Conservation (phyloP, 2,888 invertebrate genomes). For the Drosophila barbarae region DNA sequence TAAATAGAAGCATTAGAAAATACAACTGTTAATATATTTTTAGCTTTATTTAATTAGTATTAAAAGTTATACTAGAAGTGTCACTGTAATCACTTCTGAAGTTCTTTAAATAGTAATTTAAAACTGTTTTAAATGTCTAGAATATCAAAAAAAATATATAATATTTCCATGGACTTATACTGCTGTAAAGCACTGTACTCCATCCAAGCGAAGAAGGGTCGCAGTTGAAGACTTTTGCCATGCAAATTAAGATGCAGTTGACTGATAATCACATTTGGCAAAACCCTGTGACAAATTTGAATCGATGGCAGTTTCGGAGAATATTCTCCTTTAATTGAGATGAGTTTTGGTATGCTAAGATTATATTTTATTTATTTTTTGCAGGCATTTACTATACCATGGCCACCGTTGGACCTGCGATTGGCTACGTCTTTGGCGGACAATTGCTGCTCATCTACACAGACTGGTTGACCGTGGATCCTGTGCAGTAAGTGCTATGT, state of each 20-base stretch:
- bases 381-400: slow-evolving; percentile 90
- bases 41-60: not conserved
- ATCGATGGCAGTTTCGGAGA: not conserved
- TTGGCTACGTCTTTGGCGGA: slow-evolving; percentile 92
- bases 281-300: slow-evolving; percentile 4
- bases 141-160: no score
- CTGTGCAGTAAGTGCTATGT: slow-evolving; percentile 83
- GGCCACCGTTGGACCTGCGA: slow-evolving; percentile 89
- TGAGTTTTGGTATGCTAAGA: not conserved
- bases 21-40: not conserved
- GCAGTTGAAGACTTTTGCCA: slow-evolving; percentile 38
- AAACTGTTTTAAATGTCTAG: no score
- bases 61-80: not conserved
- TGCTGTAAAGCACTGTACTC: not conserved
- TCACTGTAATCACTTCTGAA: not conserved
- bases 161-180: no score
- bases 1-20: not conserved
- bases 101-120: no score
- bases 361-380: slow-evolving; percentile 23
- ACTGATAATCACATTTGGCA: slow-evolving; percentile 35
- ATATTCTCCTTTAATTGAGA: slow-evolving; percentile 1
- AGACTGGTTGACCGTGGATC: slow-evolving; percentile 85
- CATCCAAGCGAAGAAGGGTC: not conserved
- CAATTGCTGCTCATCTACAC: slow-evolving; percentile 89
- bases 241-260: slow-evolving; percentile 62